Percentiles rank a stretch among this genome's conserved stretches.
These are phyloP conservation scores for Tachuris rubrigastra DNA, from an alignment of 2,113 vertebrate genomes.

Conservation along the genomic window DNA sequence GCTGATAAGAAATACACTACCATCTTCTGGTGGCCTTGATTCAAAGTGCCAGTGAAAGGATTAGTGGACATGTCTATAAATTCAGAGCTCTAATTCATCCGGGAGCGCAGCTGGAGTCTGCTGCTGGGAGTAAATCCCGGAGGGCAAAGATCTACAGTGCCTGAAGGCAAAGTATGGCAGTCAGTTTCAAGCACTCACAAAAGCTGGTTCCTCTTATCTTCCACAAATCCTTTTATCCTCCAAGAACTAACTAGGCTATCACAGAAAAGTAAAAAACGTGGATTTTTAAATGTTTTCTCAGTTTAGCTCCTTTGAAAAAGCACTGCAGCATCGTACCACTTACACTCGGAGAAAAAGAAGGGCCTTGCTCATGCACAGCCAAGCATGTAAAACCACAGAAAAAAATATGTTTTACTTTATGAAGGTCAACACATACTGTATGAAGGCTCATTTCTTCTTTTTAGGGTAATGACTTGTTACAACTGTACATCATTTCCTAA, in stretches of 20 bases:
- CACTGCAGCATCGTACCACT: background rate
- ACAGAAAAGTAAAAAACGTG: background rate
- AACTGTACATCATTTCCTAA: background rate
- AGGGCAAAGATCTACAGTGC: background rate
- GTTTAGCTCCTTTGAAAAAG: background rate
- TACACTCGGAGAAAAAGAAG: background rate
- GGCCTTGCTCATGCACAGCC: background rate
- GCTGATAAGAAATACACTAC: background rate
- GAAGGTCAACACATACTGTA: background rate
- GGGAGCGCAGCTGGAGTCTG: background rate
- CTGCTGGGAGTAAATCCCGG: background rate
- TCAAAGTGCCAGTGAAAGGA: background rate
- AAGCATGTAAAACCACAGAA: background rate
- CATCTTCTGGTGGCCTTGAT: background rate
- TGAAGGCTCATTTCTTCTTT: background rate
- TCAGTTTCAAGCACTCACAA: background rate
- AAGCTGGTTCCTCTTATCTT: background rate
- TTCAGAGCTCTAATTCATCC: background rate
- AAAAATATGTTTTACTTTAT: background rate
- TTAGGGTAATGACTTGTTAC: slow-evolving; percentile 20
- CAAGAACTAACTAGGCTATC: background rate
- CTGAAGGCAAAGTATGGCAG: background rate
- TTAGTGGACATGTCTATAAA: background rate
- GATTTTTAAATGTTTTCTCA: background rate
- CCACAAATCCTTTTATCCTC: background rate